A percentile compares a stretch with the other conserved stretches of the same genome.
These are phyloP conservation scores for Listrodromus nycthemerus DNA, from an alignment of 2,888 invertebrate genomes.

Conservation along the genomic window DNA sequence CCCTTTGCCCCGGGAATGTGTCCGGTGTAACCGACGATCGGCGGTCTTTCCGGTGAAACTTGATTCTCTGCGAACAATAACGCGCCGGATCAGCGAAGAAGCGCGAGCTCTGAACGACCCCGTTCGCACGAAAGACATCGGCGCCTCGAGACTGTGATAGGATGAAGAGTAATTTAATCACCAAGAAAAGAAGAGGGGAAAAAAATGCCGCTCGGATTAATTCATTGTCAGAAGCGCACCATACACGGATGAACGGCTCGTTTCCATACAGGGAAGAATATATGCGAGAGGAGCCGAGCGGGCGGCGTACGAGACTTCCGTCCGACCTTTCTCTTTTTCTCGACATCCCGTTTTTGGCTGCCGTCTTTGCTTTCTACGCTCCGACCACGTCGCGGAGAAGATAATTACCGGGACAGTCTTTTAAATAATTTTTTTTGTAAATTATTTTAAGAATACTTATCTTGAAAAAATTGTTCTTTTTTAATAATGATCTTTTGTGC, in stretches of 20 bases:
- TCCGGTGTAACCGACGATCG: slow-evolving; percentile 91
- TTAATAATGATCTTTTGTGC: not conserved
- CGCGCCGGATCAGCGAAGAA: slow-evolving; percentile 38
- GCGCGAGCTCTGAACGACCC: not conserved
- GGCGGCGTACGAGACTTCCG: slow-evolving; percentile 44
- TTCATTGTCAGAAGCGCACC: slow-evolving; percentile 3
- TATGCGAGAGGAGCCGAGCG: slow-evolving; percentile 50
- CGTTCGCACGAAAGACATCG: slow-evolving; percentile 26
- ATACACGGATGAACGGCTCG: not conserved
- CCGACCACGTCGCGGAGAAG: not conserved
- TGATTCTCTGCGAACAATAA: slow-evolving; percentile 86
- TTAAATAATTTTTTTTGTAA: not conserved
- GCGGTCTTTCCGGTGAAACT: slow-evolving; percentile 89
- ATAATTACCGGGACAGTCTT: not conserved
- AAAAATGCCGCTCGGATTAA: not conserved
- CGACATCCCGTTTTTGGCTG: not conserved
- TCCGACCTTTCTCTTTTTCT: slow-evolving; percentile 65
- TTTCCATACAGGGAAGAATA: slow-evolving; percentile 21
- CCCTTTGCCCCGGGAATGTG: slow-evolving; percentile 90
- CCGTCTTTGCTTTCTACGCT: slow-evolving; percentile 31
- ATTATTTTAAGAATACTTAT: too few species aligned
- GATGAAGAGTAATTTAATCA: not conserved
- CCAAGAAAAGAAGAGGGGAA: not conserved
- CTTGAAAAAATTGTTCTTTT: too few species aligned
- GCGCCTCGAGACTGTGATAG: not conserved